Evolutionary conservation across 2,888 invertebrate species (phyloP), one percentile per base, ranked within the genome.

Genomic region (Cynaeus angustus): DNA sequence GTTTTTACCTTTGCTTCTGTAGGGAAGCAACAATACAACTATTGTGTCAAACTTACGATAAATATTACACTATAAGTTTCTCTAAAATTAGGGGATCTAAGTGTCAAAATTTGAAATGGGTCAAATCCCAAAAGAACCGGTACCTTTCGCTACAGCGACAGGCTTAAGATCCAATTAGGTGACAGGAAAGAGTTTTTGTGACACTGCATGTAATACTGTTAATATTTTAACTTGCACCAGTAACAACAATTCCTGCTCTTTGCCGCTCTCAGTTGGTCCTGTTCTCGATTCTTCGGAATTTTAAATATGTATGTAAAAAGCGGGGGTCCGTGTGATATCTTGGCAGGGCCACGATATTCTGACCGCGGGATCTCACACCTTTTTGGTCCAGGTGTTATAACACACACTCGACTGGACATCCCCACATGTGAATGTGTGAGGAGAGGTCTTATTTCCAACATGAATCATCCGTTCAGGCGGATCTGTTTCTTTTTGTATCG

Each of bases 401-500:
- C 41, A 65, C 41, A 26, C 64, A 62, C 53, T 59, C 52, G 59
- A 67, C 67, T 59, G 59, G 67, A 67, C 67, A 52, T 58, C 53
- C 38, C 52, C 53, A 21, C 45, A 52, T 55, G 33, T 53, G 43
- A 41, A 58, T 58, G 59, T 59, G 59, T 59, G 43, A 26, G 13
- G 56, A 65, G 56, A 69, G 53, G 66, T 66, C 66, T 66, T 66
- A 56, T 77, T 73, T 73, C 71, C 65, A 67, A 68, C 77, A 78
- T 80, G 79, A 80, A 80, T 80, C 80, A 80, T 74, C 65, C 72
- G 74, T 73, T 74, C 74, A 76, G 68, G 74, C 73, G 73, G 75
- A 75, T 72, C 73, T 55, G 74, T 75, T 75, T 77, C 75, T 78
- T 79, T 80, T 78, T 80, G 77, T 77, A 80, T 82, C 81, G 81